phyloP scores from a whole-genome alignment of 2,113 vertebrate genomes.

The Calonectris borealis region DNA sequence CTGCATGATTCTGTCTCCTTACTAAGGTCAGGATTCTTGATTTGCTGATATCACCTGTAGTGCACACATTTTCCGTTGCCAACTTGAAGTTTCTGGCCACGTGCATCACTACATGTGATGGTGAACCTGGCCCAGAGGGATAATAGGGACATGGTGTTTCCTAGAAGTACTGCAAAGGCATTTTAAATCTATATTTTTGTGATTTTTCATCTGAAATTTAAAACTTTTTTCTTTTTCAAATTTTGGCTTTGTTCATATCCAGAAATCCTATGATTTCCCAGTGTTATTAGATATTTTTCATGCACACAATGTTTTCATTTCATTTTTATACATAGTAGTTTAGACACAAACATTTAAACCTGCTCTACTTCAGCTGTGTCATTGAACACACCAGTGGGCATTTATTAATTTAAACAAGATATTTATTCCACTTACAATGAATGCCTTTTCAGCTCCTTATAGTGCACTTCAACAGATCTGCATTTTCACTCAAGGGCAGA shows the following conservation, averaged over 20 bases:
- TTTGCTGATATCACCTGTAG: not conserved
- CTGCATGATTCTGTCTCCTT: not conserved
- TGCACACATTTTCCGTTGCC: not conserved
- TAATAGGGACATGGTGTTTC: not conserved
- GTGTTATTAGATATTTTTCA: not conserved
- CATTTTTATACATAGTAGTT: not conserved
- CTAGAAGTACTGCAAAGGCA: not conserved
- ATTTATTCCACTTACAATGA: not conserved
- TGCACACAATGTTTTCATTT: not conserved
- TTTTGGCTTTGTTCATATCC: not conserved
- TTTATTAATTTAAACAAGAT: not conserved
- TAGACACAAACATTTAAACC: not conserved
- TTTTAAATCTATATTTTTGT: not conserved
- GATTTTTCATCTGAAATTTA: not conserved
- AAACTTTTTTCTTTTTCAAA: not conserved
- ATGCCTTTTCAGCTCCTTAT: not conserved
- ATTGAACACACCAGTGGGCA: not conserved
- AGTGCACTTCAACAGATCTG: not conserved
- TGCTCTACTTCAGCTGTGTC: not conserved
- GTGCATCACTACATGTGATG: not conserved
- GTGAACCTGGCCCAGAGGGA: not conserved
- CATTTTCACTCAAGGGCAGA: not conserved
- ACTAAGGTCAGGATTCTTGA: not conserved
- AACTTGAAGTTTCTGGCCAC: not conserved
- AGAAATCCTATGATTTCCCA: not conserved